Base-by-base conservation (phyloP, 2,888 invertebrate genomes). In the Petrolisthes manimaculis region DNA sequence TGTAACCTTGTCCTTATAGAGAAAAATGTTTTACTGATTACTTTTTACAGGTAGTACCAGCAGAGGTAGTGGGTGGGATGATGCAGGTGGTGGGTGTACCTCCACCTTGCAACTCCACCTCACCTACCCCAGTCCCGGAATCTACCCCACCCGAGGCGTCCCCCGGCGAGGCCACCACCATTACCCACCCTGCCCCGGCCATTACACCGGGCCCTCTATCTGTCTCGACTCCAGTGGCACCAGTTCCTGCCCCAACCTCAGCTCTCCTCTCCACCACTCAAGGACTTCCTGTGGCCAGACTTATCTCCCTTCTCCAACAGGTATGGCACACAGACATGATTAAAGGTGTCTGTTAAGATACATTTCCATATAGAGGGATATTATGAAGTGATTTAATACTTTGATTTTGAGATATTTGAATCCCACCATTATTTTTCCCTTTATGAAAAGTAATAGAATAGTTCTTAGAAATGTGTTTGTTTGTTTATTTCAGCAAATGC, bases 231-330 rank as follows among this genome's bases (percentile, higher is more conserved):
- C 77, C 55, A n/a, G 77, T 75, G 61, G 6, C 80, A 5, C 37
- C 84, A 8, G 24, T 54, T 14, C 14, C 37, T 67, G 74, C 86
- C 37, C 24, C 77, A 8, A 51, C 79, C 51, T 14, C 14, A 79
- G 53, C 82, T 82, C 67, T 67, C 86, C 54, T 53, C 2, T 51
- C 78, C 9, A 86, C 75, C 21, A 78, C 88, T 24, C 78, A 82
- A 21, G 86, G 83, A 8, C 37, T 86, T 18, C 91, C 81, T 61
- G 86, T 91, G 4, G 88, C 88, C 3, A 84, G 88, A 18, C 84
- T 91, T 18, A 81, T 91, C 51, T 88, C 91, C 3, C 83, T 91
- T 0, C 78, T 91, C n/a, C 91, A 89, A 53, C 89, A 91, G 91
- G 89, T 89, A 69, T n/a, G 86, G 24, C 5, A 55, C 37, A 75